These are phyloP conservation scores for Gadopsis marmoratus DNA, from an alignment of 2,797 vertebrate species.

Conservation along the genomic window DNA sequence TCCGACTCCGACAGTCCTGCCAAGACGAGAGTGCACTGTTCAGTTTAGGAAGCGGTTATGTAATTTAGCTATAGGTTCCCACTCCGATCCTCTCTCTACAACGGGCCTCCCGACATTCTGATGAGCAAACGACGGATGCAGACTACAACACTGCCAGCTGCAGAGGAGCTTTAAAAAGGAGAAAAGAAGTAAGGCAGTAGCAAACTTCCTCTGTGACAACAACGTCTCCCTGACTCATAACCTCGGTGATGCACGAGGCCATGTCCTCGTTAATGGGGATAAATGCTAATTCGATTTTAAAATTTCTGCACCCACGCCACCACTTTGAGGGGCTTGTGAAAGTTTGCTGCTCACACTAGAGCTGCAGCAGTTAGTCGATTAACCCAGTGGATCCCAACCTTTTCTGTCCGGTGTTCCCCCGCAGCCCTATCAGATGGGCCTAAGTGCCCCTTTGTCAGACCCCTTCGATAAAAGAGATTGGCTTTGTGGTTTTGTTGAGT, in stretches of 20 bases:
- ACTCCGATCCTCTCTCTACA: conserved; percentile 16
- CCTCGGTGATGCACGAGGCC: background rate
- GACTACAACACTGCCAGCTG: background rate
- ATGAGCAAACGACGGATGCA: conserved; percentile 20
- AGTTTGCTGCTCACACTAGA: too few species aligned
- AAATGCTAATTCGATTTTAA: background rate
- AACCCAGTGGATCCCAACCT: too few species aligned
- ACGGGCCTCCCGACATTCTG: conserved; percentile 22
- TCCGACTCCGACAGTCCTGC: conserved; percentile 28
- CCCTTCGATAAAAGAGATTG: too few species aligned
- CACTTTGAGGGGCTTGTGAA: background rate
- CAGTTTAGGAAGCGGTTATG: conserved; percentile 32
- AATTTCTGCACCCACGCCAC: background rate
- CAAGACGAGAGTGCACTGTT: conserved; percentile 17
- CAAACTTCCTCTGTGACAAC: background rate
- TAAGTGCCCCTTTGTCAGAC: too few species aligned
- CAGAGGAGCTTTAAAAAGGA: background rate
- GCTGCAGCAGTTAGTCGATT: background rate
- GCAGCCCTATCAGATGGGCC: too few species aligned
- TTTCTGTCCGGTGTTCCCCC: too few species aligned
- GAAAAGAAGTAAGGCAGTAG: background rate
- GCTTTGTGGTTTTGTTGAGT: too few species aligned
- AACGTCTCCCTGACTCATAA: conserved; percentile 3
- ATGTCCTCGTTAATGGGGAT: background rate
- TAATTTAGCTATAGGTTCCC: conserved; percentile 34